These are phyloP conservation scores for Prionailurus viverrinus DNA, from an alignment of 2,113 vertebrate genomes.

Conservation along the genomic window DNA sequence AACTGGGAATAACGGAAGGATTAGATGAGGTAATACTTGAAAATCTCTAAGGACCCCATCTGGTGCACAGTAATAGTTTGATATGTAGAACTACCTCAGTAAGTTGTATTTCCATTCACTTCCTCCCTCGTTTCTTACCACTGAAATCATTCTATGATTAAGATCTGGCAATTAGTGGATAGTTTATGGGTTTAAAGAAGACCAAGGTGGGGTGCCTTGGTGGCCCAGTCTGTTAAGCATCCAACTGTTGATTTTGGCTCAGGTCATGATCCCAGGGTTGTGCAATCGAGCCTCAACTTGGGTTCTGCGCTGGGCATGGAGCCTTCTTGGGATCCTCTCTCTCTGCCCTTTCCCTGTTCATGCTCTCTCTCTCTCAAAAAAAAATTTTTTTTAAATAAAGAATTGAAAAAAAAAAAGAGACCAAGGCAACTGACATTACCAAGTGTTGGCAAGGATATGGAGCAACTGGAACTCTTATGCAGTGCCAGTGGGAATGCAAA, in stretches of 20 bases:
- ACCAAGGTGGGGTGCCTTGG: no score
- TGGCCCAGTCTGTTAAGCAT: no score
- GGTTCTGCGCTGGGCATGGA: rapidly evolving
- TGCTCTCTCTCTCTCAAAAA: no score
- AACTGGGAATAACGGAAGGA: not conserved
- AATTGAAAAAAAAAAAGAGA: not conserved
- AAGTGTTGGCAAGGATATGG: not conserved
- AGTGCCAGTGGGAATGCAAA: not conserved
- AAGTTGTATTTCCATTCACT: not conserved
- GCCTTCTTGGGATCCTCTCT: no score
- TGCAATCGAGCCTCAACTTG: no score
- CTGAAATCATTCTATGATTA: not conserved
- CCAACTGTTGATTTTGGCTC: no score
- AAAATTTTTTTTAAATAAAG: no score
- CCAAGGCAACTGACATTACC: not conserved
- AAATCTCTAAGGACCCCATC: not conserved
- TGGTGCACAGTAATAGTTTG: not conserved
- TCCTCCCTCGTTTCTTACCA: not conserved
- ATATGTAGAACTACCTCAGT: not conserved
- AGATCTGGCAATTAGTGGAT: not conserved
- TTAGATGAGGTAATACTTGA: not conserved
- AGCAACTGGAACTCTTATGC: not conserved
- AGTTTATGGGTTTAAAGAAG: no score
- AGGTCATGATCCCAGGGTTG: no score
- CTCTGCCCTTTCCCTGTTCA: no score